Evolutionary conservation across 2,113 vertebrate genomes (phyloP).

Genomic region (Promerops cafer): DNA sequence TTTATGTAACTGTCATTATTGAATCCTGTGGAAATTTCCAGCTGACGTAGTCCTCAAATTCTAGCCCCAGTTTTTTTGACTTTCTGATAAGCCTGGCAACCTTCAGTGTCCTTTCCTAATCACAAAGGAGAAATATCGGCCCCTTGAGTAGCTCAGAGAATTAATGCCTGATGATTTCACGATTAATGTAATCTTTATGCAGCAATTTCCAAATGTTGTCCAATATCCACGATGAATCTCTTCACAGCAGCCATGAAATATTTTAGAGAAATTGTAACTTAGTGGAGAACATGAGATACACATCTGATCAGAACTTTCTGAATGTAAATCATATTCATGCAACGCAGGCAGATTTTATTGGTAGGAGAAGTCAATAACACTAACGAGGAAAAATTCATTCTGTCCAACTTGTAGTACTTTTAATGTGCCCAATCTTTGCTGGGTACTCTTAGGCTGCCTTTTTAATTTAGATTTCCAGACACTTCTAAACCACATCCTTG

Average conservation of each 20-base stretch:
- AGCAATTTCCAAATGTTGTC: background rate
- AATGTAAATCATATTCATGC: background rate
- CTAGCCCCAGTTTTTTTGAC: background rate
- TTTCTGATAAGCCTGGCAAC: background rate
- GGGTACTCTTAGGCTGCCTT: background rate
- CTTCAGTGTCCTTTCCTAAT: background rate
- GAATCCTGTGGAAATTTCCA: background rate
- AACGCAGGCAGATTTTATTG: background rate
- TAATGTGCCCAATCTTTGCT: background rate
- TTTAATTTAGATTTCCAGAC: slow-evolving; percentile 28
- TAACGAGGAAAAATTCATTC: background rate
- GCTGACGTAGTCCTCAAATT: background rate
- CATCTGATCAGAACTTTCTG: background rate
- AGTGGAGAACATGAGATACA: background rate
- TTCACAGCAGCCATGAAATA: background rate
- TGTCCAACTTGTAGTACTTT: background rate
- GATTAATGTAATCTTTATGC: background rate
- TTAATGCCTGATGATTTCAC: background rate
- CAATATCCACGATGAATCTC: background rate
- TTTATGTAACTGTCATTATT: fast-evolving
- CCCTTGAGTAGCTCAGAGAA: background rate
- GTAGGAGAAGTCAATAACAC: background rate
- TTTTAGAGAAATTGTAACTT: background rate
- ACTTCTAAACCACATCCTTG: background rate
- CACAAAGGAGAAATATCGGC: background rate